These are phyloP conservation scores for Salticus scenicus DNA, from an alignment of 2,888 invertebrate species.

Conservation along the genomic window DNA sequence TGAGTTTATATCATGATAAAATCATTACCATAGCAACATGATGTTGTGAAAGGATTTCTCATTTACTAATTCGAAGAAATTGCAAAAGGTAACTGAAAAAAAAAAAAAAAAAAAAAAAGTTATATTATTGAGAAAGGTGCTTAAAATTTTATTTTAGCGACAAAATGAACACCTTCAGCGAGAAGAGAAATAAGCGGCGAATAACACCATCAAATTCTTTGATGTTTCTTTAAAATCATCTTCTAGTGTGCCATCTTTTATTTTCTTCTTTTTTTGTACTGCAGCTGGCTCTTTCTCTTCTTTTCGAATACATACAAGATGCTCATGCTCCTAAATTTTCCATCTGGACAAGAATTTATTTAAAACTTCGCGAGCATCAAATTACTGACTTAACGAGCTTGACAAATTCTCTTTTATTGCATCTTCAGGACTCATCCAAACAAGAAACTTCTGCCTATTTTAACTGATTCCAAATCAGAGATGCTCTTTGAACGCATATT, in stretches of 20 bases:
- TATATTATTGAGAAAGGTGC: neutral
- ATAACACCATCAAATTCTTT: neutral
- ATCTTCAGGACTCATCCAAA: constrained; percentile 10
- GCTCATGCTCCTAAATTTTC: neutral
- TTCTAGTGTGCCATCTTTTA: neutral
- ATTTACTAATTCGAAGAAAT: too few species aligned
- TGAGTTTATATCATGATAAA: too few species aligned
- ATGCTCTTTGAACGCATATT: constrained; percentile 53
- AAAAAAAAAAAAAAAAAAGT: neutral
- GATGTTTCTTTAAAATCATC: neutral
- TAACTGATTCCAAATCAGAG: constrained; percentile 23
- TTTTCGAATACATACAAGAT: neutral
- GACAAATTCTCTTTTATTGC: constrained; percentile 30
- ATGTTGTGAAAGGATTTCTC: too few species aligned
- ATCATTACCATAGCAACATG: too few species aligned
- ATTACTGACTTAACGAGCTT: constrained; percentile 58
- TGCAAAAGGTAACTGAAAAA: too few species aligned
- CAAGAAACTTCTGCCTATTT: constrained; percentile 42
- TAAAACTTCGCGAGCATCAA: constrained; percentile 42
- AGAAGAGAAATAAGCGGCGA: neutral
- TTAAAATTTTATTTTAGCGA: neutral
- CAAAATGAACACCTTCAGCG: neutral
- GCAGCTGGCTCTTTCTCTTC: neutral
- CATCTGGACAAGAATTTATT: neutral
- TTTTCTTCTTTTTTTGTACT: too few species aligned